Evolutionary conservation across 2,113 vertebrate genomes (phyloP).

Genomic region (Toxostoma redivivum): DNA sequence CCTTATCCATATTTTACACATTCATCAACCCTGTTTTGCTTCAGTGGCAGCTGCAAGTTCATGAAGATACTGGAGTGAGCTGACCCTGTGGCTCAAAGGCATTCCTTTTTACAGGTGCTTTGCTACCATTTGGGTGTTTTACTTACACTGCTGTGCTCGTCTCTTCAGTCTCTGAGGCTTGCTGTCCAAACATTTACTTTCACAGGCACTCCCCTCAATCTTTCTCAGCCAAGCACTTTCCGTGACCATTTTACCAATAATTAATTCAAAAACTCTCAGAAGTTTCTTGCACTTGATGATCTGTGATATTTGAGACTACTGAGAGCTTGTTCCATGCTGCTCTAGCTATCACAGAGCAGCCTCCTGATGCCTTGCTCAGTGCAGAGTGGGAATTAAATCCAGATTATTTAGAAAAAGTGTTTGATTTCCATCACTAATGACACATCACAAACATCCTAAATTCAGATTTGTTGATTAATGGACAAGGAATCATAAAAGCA

Average conservation of each 20-base stretch:
- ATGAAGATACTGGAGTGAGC: not conserved
- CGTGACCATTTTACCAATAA: not conserved
- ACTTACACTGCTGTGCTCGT: accelerated
- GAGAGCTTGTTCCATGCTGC: not conserved
- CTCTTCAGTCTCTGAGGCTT: not conserved
- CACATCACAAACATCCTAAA: not conserved
- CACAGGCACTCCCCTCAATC: not conserved
- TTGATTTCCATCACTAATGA: not conserved
- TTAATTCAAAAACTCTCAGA: not conserved
- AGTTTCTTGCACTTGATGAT: not conserved
- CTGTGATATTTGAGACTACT: not conserved
- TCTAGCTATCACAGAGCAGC: not conserved
- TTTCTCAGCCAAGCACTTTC: not conserved
- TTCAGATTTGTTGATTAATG: not conserved
- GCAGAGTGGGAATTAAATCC: not conserved
- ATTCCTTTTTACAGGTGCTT: not conserved
- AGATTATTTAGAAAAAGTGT: not conserved
- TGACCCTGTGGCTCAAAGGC: not conserved
- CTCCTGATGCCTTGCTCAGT: not conserved
- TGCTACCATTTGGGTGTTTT: accelerated
- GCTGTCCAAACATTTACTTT: not conserved
- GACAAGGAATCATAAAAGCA: not conserved
- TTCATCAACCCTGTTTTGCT: not conserved
- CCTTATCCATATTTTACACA: not conserved
- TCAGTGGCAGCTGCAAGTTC: not conserved